These are phyloP conservation scores for Criorhina ranunculi DNA, from an alignment of 2,888 invertebrate genomes.

Conservation along the genomic window DNA sequence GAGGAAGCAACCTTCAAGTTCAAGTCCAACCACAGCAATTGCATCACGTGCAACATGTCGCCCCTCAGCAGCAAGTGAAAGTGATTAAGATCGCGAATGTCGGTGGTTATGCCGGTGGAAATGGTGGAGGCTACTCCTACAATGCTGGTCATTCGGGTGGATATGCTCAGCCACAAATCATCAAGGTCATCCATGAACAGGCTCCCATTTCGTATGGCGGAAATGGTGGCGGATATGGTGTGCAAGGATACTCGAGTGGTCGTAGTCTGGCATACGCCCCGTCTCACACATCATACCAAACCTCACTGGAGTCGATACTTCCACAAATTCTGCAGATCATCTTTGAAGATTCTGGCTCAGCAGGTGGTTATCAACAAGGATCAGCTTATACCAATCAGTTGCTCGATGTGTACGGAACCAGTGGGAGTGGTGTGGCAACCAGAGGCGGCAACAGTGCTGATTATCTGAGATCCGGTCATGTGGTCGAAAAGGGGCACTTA, in stretches of 20 bases:
- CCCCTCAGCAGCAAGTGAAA: slow-evolving; percentile 39
- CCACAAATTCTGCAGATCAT: slow-evolving; percentile 52
- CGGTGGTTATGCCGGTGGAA: slow-evolving; percentile 9
- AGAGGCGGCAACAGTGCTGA: slow-evolving; percentile 15
- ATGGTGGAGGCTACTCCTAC: slow-evolving; percentile 1
- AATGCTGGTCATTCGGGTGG: slow-evolving; percentile 7
- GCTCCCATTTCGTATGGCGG: slow-evolving; percentile 12
- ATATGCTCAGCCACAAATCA: slow-evolving; percentile 49
- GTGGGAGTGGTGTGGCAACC: slow-evolving; percentile 23
- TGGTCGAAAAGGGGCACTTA: slow-evolving; percentile 60
- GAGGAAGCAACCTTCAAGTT: slow-evolving; percentile 10
- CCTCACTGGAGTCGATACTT: slow-evolving; percentile 55
- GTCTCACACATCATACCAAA: slow-evolving; percentile 34
- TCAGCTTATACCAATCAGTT: slow-evolving; percentile 23
- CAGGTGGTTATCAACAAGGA: slow-evolving; percentile 20
- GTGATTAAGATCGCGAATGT: slow-evolving; percentile 31
- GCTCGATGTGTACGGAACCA: slow-evolving; percentile 40
- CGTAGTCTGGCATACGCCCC: slow-evolving; percentile 36
- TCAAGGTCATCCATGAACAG: slow-evolving; percentile 59
- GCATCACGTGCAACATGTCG: slow-evolving; percentile 25
- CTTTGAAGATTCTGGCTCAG: slow-evolving; percentile 37
- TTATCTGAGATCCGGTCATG: slow-evolving; percentile 52
- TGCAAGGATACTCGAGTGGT: slow-evolving; percentile 32
- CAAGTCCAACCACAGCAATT: slow-evolving; percentile 45
- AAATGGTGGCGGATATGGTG: slow-evolving; percentile 13